phyloP scores from a whole-genome alignment of 2,888 invertebrate species.

The Sinotaia quadrata region DNA sequence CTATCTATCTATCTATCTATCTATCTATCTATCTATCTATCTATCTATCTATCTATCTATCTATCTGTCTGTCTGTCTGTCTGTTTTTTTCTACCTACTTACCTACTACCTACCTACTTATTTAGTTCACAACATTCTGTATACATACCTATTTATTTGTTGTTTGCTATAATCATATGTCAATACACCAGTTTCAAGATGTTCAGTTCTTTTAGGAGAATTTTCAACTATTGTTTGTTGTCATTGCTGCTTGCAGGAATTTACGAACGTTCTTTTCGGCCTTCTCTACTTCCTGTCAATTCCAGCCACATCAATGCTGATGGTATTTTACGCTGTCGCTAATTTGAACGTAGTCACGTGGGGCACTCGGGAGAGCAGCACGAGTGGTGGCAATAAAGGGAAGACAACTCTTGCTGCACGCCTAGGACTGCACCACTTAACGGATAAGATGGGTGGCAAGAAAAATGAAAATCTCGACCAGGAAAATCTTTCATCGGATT shows the following conservation, averaged over 20 bases:
- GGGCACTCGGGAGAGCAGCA: constrained; percentile 85
- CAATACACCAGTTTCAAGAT: no score
- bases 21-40: neutral
- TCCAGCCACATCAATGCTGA: constrained; percentile 92
- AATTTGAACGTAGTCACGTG: constrained; percentile 93
- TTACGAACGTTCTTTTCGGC: constrained; percentile 76
- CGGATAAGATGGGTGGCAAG: neutral
- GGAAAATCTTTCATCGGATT: constrained; percentile 20
- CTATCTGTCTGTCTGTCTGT: neutral
- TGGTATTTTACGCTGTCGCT: constrained; percentile 90
- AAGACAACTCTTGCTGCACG: neutral
- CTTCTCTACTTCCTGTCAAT: constrained; percentile 89
- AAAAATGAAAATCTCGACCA: neutral
- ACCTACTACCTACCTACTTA: no score
- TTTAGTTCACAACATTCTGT: no score
- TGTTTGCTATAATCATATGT: no score
- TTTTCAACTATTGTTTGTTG: no score
- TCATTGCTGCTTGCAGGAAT: constrained; percentile 81
- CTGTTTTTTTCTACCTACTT: neutral
- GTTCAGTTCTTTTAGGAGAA: no score
- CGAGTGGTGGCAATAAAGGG: neutral
- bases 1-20: neutral
- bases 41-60: neutral
- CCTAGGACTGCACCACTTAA: neutral
- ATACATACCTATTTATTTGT: no score